Base-by-base conservation (phyloP, 64 coral and sea anemone species). In the Porites australiensis region DNA sequence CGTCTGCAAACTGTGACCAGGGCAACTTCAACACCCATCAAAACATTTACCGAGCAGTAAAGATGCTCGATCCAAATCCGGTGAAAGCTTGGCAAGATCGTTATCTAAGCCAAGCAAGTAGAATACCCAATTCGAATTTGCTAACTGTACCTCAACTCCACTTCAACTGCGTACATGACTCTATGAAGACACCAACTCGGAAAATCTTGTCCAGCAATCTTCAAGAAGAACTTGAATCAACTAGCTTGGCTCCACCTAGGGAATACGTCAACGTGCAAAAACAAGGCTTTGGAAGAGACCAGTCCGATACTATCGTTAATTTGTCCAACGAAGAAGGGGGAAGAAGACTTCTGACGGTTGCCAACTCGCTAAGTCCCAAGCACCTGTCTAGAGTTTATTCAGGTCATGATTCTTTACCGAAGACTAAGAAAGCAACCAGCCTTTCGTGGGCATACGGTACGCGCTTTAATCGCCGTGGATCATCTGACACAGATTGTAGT, bases 401-500 rank as follows among this genome's bases (percentile, higher is more conserved):
- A 22, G 75, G 75, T 15, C 50, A 78, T 51, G 20, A 55, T 50
- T 55, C 75, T 7, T 58, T 78, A 46, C 75, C 75, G 8, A 78
- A 78, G 50, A 19, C 75, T 22, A 78, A 78, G 8, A 78, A 78
- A 78, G 20, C 49, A 51, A 6, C 75, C 9, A 55, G 75, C 13
- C 20, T 78, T 49, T 78, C 75, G n/a, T 78, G 75, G 75, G 75
- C 75, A 10, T 78, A 78, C 19, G 75, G 75, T 3, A 78, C 18
- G 57, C 75, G 75, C 49, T 78, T 78, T 55, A 23, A 55, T 16
- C 75, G 75, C 18, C 50, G 57, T 20, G 75, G 57, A 22, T 78
- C 75, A 78, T 78, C 75, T 22, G 75, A 78, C 49, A 78, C 75
- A 6, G 75, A 78, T 6, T 78, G 75, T 13, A 78, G 75, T 23